Evolutionary conservation across 2,888 invertebrate species (phyloP).

Genomic region (Drosophila austrosaltans): DNA sequence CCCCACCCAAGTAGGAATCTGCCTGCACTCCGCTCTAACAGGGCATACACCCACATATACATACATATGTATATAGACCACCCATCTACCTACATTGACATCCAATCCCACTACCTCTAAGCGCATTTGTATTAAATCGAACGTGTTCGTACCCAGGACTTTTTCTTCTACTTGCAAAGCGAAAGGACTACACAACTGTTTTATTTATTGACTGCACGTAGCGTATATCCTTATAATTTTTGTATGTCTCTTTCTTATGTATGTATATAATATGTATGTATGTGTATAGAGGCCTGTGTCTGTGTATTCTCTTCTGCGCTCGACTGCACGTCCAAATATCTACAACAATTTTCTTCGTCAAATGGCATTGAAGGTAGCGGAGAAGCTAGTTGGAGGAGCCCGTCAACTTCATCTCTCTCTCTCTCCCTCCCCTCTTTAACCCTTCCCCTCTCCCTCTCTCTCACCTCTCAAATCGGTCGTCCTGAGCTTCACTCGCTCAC

Average conservation of each 20-base stretch:
- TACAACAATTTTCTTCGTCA: constrained; percentile 70
- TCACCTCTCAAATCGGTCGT: not conserved
- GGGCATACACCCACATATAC: not conserved
- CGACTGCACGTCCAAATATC: constrained; percentile 75
- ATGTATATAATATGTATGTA: constrained; percentile 62
- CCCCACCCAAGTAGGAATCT: constrained; percentile 35
- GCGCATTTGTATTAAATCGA: constrained; percentile 76
- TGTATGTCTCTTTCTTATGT: constrained; percentile 65
- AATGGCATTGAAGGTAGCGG: constrained; percentile 49
- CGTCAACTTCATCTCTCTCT: constrained; percentile 19
- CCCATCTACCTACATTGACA: not conserved
- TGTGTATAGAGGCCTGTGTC: constrained; percentile 18
- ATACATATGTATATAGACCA: not conserved
- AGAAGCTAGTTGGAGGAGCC: not conserved
- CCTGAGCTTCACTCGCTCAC: constrained; percentile 19
- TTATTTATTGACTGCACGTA: constrained; percentile 78
- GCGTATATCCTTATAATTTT: constrained; percentile 78
- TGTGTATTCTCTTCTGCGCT: constrained; percentile 66
- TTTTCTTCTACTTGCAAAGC: constrained; percentile 33
- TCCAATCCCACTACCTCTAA: constrained; percentile 36
- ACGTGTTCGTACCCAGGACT: constrained; percentile 61
- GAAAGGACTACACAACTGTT: constrained; percentile 67
- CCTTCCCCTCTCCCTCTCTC: constrained; percentile 18
- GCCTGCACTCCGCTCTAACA: constrained; percentile 11
- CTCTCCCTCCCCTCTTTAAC: not conserved